These are phyloP conservation scores for Lipotes vexillifer DNA, from an alignment of 2,113 vertebrate species.

Conservation along the genomic window DNA sequence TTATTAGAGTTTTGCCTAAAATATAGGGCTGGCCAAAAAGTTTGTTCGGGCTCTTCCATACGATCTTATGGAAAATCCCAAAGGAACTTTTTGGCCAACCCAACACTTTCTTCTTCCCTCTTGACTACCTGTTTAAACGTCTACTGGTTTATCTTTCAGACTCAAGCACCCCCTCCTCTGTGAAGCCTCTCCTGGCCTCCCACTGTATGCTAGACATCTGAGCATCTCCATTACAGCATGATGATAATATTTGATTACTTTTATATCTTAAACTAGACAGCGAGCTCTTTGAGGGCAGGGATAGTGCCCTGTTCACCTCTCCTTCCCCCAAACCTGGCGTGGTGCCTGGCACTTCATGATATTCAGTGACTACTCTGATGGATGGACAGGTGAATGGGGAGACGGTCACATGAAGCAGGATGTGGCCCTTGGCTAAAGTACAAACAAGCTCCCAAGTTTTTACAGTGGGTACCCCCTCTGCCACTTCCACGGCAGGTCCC, in stretches of 20 bases:
- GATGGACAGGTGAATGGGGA: background rate
- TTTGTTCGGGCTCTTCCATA: too few species aligned
- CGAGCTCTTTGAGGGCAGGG: background rate
- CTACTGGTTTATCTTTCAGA: background rate
- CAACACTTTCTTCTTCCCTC: background rate
- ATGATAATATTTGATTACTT: background rate
- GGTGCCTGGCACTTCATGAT: background rate
- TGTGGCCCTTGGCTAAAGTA: background rate
- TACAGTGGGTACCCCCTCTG: background rate
- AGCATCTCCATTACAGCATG: background rate
- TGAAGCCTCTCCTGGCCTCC: background rate
- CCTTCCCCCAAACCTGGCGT: background rate
- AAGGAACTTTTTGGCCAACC: too few species aligned
- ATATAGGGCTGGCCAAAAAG: too few species aligned
- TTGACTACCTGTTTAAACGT: background rate
- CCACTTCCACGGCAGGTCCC: too few species aligned
- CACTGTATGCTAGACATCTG: background rate
- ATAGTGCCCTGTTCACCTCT: background rate
- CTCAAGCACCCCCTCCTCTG: background rate
- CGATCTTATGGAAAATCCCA: too few species aligned
- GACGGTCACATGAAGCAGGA: background rate
- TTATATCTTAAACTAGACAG: background rate
- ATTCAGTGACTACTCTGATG: background rate
- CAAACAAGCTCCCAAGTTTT: background rate
- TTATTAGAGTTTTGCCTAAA: background rate